Evolutionary conservation across 2,888 invertebrate species (phyloP).

Genomic region (Eupithecia subfuscata): DNA sequence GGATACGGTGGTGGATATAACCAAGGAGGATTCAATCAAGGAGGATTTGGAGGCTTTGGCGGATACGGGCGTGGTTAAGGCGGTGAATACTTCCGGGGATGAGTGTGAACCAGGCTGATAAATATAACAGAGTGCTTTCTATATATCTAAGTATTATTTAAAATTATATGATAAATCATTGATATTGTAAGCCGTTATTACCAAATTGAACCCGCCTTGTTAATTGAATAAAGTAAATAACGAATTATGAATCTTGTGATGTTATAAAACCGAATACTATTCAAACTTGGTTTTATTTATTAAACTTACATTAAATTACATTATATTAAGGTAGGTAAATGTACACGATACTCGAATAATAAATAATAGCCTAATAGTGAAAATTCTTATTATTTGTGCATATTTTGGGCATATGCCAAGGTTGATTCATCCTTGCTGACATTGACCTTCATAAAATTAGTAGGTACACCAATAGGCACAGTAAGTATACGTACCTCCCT

Average conservation of each 20-base stretch:
- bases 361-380: background rate
- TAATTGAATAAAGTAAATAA: background rate
- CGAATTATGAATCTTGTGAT: constrained; percentile 1
- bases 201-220: background rate
- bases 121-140: background rate
- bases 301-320: background rate
- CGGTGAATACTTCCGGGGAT: background rate
- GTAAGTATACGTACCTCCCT: background rate
- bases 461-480: background rate
- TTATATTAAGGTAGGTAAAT: background rate
- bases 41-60: constrained; percentile 31
- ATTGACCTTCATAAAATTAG: background rate
- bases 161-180: background rate
- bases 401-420: background rate
- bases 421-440: background rate
- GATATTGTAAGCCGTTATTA: background rate
- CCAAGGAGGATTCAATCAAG: constrained; percentile 12
- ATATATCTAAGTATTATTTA: no score
- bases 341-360: background rate
- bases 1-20: constrained; percentile 25
- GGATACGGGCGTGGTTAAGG: constrained; percentile 9
- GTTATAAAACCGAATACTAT: background rate
- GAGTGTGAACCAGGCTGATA: background rate
- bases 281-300: constrained; percentile 1
- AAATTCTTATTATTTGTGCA: background rate